phyloP scores from a whole-genome alignment of 2,888 invertebrate genomes.

The Flexamia atlantica region DNA sequence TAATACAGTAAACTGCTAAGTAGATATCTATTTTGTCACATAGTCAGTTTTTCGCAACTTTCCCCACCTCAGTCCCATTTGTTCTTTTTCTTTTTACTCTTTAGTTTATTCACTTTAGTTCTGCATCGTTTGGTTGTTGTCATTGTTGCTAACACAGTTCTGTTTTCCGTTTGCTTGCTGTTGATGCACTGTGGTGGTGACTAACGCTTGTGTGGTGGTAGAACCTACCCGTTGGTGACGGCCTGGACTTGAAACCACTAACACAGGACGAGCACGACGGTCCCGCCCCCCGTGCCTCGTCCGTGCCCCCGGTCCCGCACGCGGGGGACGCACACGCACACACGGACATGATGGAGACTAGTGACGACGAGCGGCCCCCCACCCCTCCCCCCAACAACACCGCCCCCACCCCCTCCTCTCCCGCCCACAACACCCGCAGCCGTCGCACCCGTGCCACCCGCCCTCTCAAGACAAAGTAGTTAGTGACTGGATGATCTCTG shows the following conservation, averaged over 20 bases:
- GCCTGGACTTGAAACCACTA: conserved; percentile 19
- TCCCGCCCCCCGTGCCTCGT: background rate
- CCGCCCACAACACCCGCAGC: conserved; percentile 54
- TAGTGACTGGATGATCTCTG: background rate
- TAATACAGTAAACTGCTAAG: too few species aligned
- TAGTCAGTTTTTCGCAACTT: too few species aligned
- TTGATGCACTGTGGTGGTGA: conserved; percentile 36
- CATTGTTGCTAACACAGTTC: conserved; percentile 4
- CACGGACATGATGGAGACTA: conserved; percentile 37
- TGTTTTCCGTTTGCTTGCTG: conserved; percentile 25
- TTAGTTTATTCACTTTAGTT: background rate
- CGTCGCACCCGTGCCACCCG: conserved; percentile 17
- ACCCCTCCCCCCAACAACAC: background rate
- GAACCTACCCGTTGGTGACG: conserved; percentile 27
- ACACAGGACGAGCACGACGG: conserved; percentile 23
- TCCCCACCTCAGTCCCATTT: too few species aligned
- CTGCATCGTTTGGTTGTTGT: conserved; percentile 15
- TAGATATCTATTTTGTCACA: too few species aligned
- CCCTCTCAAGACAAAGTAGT: conserved; percentile 26
- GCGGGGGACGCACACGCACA: conserved; percentile 15
- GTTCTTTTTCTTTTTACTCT: conserved; percentile 3
- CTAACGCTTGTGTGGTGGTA: conserved; percentile 54
- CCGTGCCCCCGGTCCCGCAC: conserved; percentile 5
- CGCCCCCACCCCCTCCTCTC: conserved; percentile 22
- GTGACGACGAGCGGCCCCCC: conserved; percentile 45